Evolutionary conservation across 2,113 vertebrate species (phyloP), one percentile per base, ranked within the genome.

Genomic region (Eretmochelys imbricata): DNA sequence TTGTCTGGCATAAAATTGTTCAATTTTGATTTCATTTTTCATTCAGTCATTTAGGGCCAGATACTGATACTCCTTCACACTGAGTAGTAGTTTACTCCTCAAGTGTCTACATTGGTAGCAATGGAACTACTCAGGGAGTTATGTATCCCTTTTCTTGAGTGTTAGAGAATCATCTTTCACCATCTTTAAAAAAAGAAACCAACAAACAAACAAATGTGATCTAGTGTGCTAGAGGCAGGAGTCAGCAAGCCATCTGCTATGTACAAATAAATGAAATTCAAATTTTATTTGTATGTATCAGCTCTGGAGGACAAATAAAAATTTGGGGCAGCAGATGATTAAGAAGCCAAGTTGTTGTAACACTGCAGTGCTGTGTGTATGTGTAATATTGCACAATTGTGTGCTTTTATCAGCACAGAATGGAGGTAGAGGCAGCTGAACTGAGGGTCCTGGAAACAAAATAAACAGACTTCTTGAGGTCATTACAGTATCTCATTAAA

Each of bases 401-500:
- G 80, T 55, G 49, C 65, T 65, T n/a, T 65, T 49, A 42, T 1
- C 38, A 84, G 80, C 42, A 54, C 8, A 49, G 46, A 38, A 31
- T 12, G 69, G 48, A 79, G 46, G 72, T 55, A 22, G 38, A 59
- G 31, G 50, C 79, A n/a, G 14, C 69, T 88, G 88, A 57, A 65
- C 46, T 76, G 76, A 80, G 49, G 75, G 25, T 91, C 27, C 59
- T 81, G 24, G 1, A 83, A 84, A 87, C 46, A 69, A 89, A 91
- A 50, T 38, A 92, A 94, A 95, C 50, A 82, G 82, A 8, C 29
- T 49, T 31, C 87, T 75, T 50, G 85, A 84, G 75, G 62, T 82
- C 85, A 89, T 54, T 46, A 65, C 90, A 82, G 91, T 57, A 93
- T 85, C 76, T 79, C 84, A 81, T 89, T 94, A 42, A 49, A 87